Evolutionary conservation across 1,140 invertebrate species (phyloP), one percentile per base, ranked within the genome.

Genomic region (Yoshiicerus persimilis): DNA sequence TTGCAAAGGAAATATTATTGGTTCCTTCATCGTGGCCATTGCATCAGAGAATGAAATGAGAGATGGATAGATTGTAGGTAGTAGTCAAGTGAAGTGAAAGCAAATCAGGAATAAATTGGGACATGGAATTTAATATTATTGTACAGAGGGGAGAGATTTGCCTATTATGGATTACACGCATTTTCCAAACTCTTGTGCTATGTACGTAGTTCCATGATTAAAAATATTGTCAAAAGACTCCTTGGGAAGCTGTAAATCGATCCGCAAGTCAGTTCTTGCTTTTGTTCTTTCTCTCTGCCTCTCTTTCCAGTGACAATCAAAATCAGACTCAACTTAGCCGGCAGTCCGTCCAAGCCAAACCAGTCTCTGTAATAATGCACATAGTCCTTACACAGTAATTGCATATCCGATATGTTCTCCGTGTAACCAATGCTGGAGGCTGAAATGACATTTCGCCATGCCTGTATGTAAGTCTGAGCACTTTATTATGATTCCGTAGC

Each of bases 141-240:
- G 75, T 80, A 32, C 75, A 80, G 32, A 80, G 32, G 75, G 75
- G 75, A 80, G 75, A 80, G 75, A 80, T 80, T 80, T 80, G 32
- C 75, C 25, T 70, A 70, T 36, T 36, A 80, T 80, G 75, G 32
- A 80, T 80, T 36, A 80, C 16, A 80, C 34, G 32, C 32, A 23
- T 36, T 80, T 10, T 80, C 34, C 2, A 36, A 16, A 47, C 41
- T 56, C 47, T n/a, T 56, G 16, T 16, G 16, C 20, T 56, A 5
- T 56, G 16, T 56, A 3, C 47, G 47, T 56, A 56, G 4, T 70
- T 30, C 64, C 23, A 70, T 70, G 64, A 70, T 70, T 70, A 70
- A 70, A 70, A 70, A 70, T 70, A 70, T 30, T 70, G 64, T 70
- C 64, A 70, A 70, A 70, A 70, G 27, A 30, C 64, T 70, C 64